These are phyloP conservation scores for Drosophila auraria DNA, from an alignment of 1,140 invertebrate species.

Conservation along the genomic window DNA sequence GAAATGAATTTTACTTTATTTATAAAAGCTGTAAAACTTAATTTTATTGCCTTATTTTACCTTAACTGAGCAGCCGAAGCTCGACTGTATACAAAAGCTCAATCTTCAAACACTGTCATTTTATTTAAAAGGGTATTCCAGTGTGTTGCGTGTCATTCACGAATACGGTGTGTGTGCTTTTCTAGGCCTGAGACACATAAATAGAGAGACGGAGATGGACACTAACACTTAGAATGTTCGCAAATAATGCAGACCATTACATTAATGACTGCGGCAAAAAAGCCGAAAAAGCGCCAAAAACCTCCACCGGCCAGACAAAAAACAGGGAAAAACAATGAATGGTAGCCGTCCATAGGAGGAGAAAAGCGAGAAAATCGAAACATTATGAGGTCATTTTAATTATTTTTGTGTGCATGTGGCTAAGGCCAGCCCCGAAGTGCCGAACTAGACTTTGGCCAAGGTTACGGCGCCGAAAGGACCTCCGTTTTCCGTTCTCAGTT, in stretches of 20 bases:
- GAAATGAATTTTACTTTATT: not conserved
- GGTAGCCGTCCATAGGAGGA: not conserved
- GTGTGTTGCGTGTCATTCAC: constrained; percentile 47
- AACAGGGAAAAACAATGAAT: constrained; percentile 30
- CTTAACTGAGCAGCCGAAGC: not conserved
- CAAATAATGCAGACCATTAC: constrained; percentile 78
- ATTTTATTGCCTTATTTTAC: not conserved
- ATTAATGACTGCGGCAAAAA: constrained; percentile 75
- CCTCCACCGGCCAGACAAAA: constrained; percentile 26
- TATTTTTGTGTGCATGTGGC: constrained; percentile 67
- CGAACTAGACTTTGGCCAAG: constrained; percentile 51
- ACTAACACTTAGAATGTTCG: constrained; percentile 58
- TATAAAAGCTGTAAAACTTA: not conserved
- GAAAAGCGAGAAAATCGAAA: constrained; percentile 65
- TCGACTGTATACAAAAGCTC: constrained; percentile 20
- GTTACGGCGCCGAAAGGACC: constrained; percentile 37
- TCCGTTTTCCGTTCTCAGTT: not conserved
- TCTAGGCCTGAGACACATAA: constrained; percentile 12
- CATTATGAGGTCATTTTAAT: constrained; percentile 79
- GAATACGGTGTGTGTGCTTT: constrained; percentile 24
- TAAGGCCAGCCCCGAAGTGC: constrained; percentile 48
- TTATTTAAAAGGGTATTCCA: constrained; percentile 10
- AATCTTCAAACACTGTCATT: constrained; percentile 3
- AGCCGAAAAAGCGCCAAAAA: constrained; percentile 59
- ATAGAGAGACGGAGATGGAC: constrained; percentile 31